Conservation (phyloP, 2,113 vertebrate genomes). For the Campylorhamphus procurvoides region DNA sequence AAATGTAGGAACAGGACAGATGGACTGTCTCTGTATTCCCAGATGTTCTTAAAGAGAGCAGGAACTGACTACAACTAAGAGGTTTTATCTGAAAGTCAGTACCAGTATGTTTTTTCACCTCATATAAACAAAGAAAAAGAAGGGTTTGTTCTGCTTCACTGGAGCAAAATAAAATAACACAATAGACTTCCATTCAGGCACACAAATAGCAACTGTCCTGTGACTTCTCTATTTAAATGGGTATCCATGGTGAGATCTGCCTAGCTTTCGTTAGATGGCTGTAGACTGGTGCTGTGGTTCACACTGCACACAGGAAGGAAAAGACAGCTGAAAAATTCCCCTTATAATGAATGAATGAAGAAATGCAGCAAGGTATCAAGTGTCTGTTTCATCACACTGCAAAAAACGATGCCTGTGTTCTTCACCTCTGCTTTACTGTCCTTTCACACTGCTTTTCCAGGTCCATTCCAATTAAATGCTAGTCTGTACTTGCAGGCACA, state of each 20-base stretch:
- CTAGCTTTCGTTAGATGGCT: neutral
- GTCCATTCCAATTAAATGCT: neutral
- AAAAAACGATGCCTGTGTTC: neutral
- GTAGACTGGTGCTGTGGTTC: neutral
- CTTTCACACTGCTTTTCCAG: neutral
- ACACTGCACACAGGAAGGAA: neutral
- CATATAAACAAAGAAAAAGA: conserved; percentile 58
- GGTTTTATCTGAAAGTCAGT: conserved; percentile 30
- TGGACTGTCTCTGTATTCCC: neutral
- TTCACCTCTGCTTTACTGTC: neutral
- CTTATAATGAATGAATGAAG: neutral
- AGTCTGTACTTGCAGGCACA: neutral
- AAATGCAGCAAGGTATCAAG: neutral
- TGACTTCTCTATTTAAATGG: conserved; percentile 38
- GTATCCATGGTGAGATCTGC: conserved; percentile 43
- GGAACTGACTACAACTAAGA: conserved; percentile 15
- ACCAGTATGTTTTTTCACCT: conserved; percentile 51
- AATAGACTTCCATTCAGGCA: conserved; percentile 54
- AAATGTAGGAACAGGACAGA: neutral
- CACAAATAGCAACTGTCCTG: conserved; percentile 50
- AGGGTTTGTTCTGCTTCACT: conserved; percentile 67
- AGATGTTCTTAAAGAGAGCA: conserved; percentile 36
- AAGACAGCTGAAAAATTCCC: neutral
- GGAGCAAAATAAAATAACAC: conserved; percentile 37
- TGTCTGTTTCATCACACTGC: neutral